Base-by-base conservation (phyloP, 2,888 invertebrate genomes). In the Athripsodes cinereus region DNA sequence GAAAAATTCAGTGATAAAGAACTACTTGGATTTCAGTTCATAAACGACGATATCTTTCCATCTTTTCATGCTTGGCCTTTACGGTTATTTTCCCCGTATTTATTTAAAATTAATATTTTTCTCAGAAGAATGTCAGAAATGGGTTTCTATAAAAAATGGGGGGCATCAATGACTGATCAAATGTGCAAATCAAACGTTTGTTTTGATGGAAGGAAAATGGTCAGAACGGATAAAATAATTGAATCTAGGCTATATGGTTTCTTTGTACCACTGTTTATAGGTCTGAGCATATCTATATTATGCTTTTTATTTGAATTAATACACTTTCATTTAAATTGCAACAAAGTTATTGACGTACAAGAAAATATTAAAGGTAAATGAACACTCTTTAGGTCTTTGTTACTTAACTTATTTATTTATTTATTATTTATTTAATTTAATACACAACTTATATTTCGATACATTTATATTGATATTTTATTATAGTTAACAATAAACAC, bases 41-140 rank as follows among this genome's bases (percentile, higher is more conserved):
- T 49, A 11, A 26, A 55, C 19, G 55, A 49, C 5, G 19, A 34
- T 13, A 49, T 55, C 6, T 55, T 55, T 34, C 55, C 55, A 11
- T 49, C 55, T 20, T 31, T 26, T 20, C 35, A 48, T 11, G 55
- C 49, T 6, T 55, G 48, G 35, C 31, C 49, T n/a, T 48, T 49
- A n/a, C 18, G 19, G 8, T 22, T 34, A 20, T 26, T 26, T 18
- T 19, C 49, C 3, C 55, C 55, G 11, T 49, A 55, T 34, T 8
- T 55, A 21, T 16, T 1, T 11, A 19, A 26, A 22, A 21, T 55
- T 11, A 49, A 55, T 20, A 21, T 22, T 19, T 49, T 47, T n/a
- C 16, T 55, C 2, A 13, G n/a, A 19, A 11, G n/a, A 8, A 34
- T 55, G 6, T 26, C 20, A 2, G 49, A 55, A 34, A 19, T 8